A percentile compares a stretch with the other conserved stretches of the same genome.
Conservation (phyloP, 1,140 invertebrate genomes). For the Pentalonia nigronervosa region DNA sequence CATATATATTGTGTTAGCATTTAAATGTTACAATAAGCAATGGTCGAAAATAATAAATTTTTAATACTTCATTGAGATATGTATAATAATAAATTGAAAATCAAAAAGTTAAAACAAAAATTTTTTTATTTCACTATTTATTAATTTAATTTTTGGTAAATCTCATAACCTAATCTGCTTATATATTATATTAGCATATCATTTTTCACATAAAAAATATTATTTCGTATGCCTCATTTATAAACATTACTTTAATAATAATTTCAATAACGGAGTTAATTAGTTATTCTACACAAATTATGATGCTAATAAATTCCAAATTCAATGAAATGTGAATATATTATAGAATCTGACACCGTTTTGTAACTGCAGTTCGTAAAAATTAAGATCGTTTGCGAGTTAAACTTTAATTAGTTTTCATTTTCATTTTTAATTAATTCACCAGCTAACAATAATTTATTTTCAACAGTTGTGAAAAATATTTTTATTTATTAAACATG, state of each 20-base stretch:
- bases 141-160: not conserved
- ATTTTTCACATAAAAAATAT: not conserved
- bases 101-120: not conserved
- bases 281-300: not conserved
- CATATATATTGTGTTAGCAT: not conserved
- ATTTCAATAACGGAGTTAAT: constrained; percentile 17
- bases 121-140: not conserved
- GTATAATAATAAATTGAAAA: not conserved
- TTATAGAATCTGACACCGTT: not conserved
- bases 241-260: constrained; percentile 15
- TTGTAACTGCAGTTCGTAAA: not conserved
- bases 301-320: constrained; percentile 21
- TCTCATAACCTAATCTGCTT: not conserved
- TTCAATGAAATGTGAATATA: constrained; percentile 12
- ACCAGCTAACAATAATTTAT: not conserved
- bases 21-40: not conserved
- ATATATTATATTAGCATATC: constrained; percentile 1
- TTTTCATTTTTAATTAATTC: constrained; percentile 37
- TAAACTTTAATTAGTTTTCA: not conserved
- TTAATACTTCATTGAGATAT: not conserved
- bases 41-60: not conserved
- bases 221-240: not conserved
- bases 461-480: not conserved
- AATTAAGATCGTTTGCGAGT: constrained; percentile 17
- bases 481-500: not conserved